phyloP scores from a whole-genome alignment of 2,797 vertebrate species.

The Aulostomus chinensis region DNA sequence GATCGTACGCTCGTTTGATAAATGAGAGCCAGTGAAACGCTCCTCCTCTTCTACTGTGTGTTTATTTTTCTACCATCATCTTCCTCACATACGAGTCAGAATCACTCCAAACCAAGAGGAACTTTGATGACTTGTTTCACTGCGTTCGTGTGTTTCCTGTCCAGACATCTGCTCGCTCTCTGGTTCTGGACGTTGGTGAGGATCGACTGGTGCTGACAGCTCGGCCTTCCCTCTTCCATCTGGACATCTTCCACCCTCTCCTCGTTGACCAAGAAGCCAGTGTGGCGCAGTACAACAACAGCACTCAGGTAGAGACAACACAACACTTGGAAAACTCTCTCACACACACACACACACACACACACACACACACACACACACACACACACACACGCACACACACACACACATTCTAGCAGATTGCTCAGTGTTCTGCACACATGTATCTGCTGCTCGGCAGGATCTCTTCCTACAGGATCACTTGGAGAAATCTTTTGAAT shows the following conservation, averaged over 20 bases:
- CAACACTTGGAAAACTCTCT: too few relatives aligned
- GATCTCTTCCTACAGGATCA: too few relatives aligned
- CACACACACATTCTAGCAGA: background rate
- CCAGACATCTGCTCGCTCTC: slow-evolving; percentile 67
- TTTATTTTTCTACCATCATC: too few relatives aligned
- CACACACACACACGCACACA: background rate
- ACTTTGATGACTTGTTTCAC: too few relatives aligned
- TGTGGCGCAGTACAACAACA: slow-evolving; percentile 83
- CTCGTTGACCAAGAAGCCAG: slow-evolving; percentile 78
- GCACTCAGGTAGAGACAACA: slow-evolving; percentile 76
- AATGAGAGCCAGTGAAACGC: too few relatives aligned
- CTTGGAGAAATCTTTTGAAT: too few relatives aligned
- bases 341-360: background rate
- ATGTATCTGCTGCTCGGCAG: too few relatives aligned
- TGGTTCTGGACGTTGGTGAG: slow-evolving; percentile 86
- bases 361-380: background rate
- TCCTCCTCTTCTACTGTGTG: too few relatives aligned
- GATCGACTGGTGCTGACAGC: slow-evolving; percentile 82
- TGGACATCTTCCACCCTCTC: slow-evolving; percentile 84
- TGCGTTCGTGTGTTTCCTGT: background rate
- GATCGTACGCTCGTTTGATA: too few relatives aligned
- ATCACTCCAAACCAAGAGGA: background rate
- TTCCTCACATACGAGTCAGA: background rate
- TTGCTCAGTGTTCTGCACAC: too few relatives aligned
- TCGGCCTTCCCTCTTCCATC: slow-evolving; percentile 79